Evolutionary conservation across 53 echinoderm and acorn worm species (phyloP), one percentile per base, ranked within the genome.

Genomic region (Pentamera pediparva): DNA sequence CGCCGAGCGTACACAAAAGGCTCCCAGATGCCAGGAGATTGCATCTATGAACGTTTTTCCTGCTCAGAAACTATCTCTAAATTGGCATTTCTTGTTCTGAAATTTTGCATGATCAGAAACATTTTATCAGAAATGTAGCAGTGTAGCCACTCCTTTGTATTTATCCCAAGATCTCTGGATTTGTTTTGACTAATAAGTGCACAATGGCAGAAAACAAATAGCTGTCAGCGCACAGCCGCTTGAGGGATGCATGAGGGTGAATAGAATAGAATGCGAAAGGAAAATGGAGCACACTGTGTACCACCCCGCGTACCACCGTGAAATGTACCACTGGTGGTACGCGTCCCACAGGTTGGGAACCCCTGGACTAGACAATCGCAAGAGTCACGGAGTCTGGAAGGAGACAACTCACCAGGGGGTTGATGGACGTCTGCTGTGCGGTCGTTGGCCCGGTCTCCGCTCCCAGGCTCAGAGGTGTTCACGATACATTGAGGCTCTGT

Each of bases 401-500:
- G n/a, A 53, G 58, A 12, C 0, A n/a, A 17, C 29, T 28, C 32
- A 57, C 58, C 58, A 10, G 10, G 58, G 12, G 40, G 67, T 15
- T 67, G 67, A 39, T 43, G 43, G 21, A 67, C 67, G 25, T 39
- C 65, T 13, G 67, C 67, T 12, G 30, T 41, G 27, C 67, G 67
- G 22, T 37, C 28, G 27, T 67, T 32, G 12, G 13, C 37, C 25
- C 37, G 6, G 8, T 39, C 63, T 17, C 41, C 67, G 30, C 67
- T 67, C 28, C 25, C 54, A 26, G 54, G 28, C 26, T 45, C 28
- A 41, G 65, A 8, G 17, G 45, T 20, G 3, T 21, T 13, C 22
- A 67, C 39, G 2, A 39, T 41, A 22, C 67, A 67, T 35, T 72
- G 73, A n/a, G 73, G 73, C 39, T 67, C 67, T 1, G 91, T 98